Evolutionary conservation across 1,140 invertebrate genomes (phyloP).

Genomic region (Drosophila kepulauana): DNA sequence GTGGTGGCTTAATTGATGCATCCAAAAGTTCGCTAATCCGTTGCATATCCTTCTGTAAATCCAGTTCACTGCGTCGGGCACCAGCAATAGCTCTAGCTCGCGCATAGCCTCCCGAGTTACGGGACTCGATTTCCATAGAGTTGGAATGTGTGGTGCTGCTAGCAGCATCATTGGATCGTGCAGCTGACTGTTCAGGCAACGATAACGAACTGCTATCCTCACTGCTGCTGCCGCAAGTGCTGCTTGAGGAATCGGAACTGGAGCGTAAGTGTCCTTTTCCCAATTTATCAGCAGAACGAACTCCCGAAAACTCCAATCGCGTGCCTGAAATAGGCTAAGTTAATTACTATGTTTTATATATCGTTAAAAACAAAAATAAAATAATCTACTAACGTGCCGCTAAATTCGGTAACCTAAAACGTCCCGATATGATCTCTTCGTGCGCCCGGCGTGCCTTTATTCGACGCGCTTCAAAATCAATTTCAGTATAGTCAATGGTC

Average conservation of each 20-base stretch:
- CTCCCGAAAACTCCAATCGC: constrained; percentile 62
- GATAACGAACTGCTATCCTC: constrained; percentile 73
- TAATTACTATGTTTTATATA: no score
- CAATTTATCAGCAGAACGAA: constrained; percentile 47
- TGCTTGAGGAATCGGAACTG: constrained; percentile 69
- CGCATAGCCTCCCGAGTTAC: constrained; percentile 79
- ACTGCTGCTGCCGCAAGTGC: constrained; percentile 55
- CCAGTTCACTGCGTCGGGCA: constrained; percentile 75
- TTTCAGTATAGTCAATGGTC: constrained; percentile 79
- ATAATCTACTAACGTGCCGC: constrained; percentile 63
- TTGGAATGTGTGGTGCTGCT: constrained; percentile 81
- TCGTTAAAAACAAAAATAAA: neutral
- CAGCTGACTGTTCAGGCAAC: constrained; percentile 50
- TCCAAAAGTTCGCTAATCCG: constrained; percentile 64
- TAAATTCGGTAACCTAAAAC: constrained; percentile 83
- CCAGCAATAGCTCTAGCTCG: constrained; percentile 70
- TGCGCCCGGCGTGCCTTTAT: constrained; percentile 81
- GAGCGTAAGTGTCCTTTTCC: constrained; percentile 46
- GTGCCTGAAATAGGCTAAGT: constrained; percentile 49
- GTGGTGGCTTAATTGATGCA: constrained; percentile 56
- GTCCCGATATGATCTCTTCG: constrained; percentile 83
- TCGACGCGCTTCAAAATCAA: constrained; percentile 81
- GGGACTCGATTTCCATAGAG: constrained; percentile 76
- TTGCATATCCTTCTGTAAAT: constrained; percentile 77
- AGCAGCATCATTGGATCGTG: constrained; percentile 56